Base-by-base conservation (phyloP, 2,888 invertebrate species). In the Artemia sinica region DNA sequence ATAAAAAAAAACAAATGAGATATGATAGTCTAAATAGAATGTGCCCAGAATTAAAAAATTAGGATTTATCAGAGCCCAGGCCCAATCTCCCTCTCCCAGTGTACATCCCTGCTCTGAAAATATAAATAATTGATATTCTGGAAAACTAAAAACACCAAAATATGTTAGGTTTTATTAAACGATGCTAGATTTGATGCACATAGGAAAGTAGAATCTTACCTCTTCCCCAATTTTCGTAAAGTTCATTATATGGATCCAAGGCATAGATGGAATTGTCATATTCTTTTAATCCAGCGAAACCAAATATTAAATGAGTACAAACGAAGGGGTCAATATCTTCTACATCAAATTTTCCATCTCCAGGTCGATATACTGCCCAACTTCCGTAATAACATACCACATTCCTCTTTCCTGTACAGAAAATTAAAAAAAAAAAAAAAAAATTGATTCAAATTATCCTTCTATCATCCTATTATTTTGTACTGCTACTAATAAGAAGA, bases 301-400 rank as follows among this genome's bases (percentile, higher is more conserved):
- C 78, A 75, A 89, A 91, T 13, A 88, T 82, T 66, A 87, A 69
- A 75, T 90, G 89, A 0, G 89, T 88, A 75, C 89, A 90, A 0
- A 87, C 78, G 10, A 76, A 77, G 0, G 86, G 82, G 73, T 88
- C 82, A 63, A 89, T 85, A 71, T 86, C 74, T 11, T 81, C 80
- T 0, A 87, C 83, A 10, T 83, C 80, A 73, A 85, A 88, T 75
- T 84, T 81, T 0, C 88, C 89, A 67, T 78, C 75, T 0, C 82
- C 83, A 0, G 75, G 76, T 51, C 89, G 82, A 74, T 88, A 88
- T 0, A 82, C 82, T 0, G 89, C 82, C 89, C 89, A 89, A 12
- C 85, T 84, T 4, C 87, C 87, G 72, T 84, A 86, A 77, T 89
- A 89, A 74, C 89, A 89, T 0, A 87, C 81, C 0, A 88, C 78